These are phyloP conservation scores for Rhimphoctona megacephalus DNA, from an alignment of 2,888 invertebrate genomes.

Conservation along the genomic window DNA sequence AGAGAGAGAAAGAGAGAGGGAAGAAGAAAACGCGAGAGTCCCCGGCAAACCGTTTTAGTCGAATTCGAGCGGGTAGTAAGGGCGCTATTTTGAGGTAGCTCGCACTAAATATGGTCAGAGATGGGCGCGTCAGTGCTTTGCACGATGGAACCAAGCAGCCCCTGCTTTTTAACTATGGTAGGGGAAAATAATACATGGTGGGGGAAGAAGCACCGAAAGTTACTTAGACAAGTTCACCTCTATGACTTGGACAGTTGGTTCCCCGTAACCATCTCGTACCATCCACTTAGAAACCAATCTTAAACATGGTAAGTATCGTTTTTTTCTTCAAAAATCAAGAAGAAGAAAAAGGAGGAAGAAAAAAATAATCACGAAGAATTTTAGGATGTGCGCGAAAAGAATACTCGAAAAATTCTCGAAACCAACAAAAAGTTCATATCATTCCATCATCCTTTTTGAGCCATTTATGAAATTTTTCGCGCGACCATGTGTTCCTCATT, in stretches of 20 bases:
- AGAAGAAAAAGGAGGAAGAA: constrained; percentile 19
- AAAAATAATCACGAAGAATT: neutral
- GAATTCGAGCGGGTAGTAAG: constrained; percentile 76
- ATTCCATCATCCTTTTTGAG: neutral
- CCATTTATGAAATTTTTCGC: neutral
- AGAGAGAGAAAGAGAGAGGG: constrained; percentile 19
- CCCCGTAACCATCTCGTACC: constrained; percentile 83
- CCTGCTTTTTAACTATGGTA: constrained; percentile 73
- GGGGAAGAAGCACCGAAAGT: constrained; percentile 81
- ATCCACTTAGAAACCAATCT: constrained; percentile 79
- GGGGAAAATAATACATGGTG: constrained; percentile 71
- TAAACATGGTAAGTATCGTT: constrained; percentile 81
- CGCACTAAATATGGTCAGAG: constrained; percentile 85
- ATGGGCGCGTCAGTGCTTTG: constrained; percentile 81
- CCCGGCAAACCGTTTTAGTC: constrained; percentile 82
- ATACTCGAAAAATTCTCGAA: neutral
- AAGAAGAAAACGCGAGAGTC: constrained; percentile 50
- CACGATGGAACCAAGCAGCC: constrained; percentile 77
- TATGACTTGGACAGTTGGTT: constrained; percentile 84
- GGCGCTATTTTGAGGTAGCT: constrained; percentile 84
- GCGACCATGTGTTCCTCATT: constrained; percentile 9
- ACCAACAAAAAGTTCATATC: neutral
- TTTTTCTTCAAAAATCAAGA: constrained; percentile 17
- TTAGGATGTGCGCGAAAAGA: constrained; percentile 26
- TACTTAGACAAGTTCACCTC: constrained; percentile 84